Percentiles rank a stretch among this genome's conserved stretches.
These are phyloP conservation scores for Xiphophorus hellerii DNA, from an alignment of 2,113 vertebrate genomes.

Conservation along the genomic window DNA sequence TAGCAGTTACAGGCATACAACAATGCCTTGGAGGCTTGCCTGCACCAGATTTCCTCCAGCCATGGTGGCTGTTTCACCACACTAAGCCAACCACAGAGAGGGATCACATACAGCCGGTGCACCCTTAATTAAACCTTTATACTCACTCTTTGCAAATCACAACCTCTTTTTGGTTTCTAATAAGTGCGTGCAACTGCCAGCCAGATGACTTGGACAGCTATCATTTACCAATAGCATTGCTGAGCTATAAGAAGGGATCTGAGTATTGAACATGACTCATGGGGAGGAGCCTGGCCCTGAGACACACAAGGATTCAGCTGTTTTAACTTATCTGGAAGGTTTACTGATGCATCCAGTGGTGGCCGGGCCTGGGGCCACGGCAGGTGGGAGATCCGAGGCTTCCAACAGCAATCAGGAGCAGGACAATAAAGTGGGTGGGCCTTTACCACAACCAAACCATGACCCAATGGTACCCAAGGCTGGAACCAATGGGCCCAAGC, in stretches of 20 bases:
- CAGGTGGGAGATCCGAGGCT: slow-evolving; percentile 87
- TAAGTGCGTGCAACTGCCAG: slow-evolving; percentile 59
- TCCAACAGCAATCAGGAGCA: slow-evolving; percentile 86
- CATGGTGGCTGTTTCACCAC: slow-evolving; percentile 48
- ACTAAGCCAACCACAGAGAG: slow-evolving; percentile 31
- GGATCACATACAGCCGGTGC: slow-evolving; percentile 31
- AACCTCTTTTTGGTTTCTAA: slow-evolving; percentile 55
- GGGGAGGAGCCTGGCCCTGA: slow-evolving; percentile 99
- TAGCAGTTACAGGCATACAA: slow-evolving; percentile 61
- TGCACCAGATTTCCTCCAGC: slow-evolving; percentile 58
- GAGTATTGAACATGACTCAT: slow-evolving; percentile 99
- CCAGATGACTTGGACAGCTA: slow-evolving; percentile 71
- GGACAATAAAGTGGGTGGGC: slow-evolving; percentile 84
- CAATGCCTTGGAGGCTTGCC: slow-evolving; percentile 66
- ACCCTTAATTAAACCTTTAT: slow-evolving; percentile 11
- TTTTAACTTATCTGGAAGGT: slow-evolving; percentile 99
- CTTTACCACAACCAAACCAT: slow-evolving; percentile 86
- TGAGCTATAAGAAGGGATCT: slow-evolving; percentile 84
- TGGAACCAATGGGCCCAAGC: slow-evolving; percentile 77
- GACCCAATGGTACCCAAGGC: slow-evolving; percentile 81
- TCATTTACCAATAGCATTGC: slow-evolving; percentile 74
- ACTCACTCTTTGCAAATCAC: slow-evolving; percentile 30
- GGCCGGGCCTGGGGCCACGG: slow-evolving; percentile 89
- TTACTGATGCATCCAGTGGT: slow-evolving; percentile 99
- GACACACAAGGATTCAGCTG: slow-evolving; percentile 99